These are phyloP conservation scores for Leptinotarsa peninsularis DNA, from an alignment of 2,888 invertebrate species.

Conservation along the genomic window DNA sequence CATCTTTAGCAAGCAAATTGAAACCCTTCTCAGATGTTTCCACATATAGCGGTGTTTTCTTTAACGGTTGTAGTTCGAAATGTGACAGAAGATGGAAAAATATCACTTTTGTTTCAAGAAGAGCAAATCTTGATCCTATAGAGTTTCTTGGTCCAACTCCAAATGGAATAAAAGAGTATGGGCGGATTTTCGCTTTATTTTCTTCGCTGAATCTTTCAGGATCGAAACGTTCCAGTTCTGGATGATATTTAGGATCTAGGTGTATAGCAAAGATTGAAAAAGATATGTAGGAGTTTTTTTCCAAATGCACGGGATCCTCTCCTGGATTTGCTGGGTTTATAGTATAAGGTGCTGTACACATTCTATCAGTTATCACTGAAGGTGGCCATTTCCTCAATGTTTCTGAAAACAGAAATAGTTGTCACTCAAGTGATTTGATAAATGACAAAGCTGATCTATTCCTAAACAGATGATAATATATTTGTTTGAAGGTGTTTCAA, in stretches of 20 bases:
- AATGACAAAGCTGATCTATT: too few relatives aligned
- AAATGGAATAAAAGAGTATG: slow-evolving; percentile 69
- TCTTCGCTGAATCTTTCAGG: slow-evolving; percentile 59
- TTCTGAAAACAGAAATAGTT: slow-evolving; percentile 28
- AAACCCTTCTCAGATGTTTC: slow-evolving; percentile 46
- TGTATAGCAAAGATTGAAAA: slow-evolving; percentile 64
- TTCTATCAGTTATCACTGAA: slow-evolving; percentile 62
- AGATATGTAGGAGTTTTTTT: slow-evolving; percentile 57
- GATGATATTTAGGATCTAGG: slow-evolving; percentile 64
- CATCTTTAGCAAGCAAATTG: slow-evolving; percentile 49
- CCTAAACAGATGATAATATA: too few relatives aligned
- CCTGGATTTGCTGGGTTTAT: slow-evolving; percentile 49
- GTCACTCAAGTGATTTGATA: too few relatives aligned
- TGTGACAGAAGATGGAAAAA: slow-evolving; percentile 54
- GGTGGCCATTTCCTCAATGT: slow-evolving; percentile 50
- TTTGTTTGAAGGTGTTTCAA: too few relatives aligned
- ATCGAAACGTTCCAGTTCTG: slow-evolving; percentile 67
- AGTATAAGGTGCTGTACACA: slow-evolving; percentile 67
- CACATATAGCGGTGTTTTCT: slow-evolving; percentile 57
- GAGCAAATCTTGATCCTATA: slow-evolving; percentile 66
- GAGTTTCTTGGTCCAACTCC: slow-evolving; percentile 70
- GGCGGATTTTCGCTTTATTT: slow-evolving; percentile 64
- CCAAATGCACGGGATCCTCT: slow-evolving; percentile 51
- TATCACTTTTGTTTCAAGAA: slow-evolving; percentile 58
- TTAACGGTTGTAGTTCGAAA: slow-evolving; percentile 55